These are phyloP conservation scores for Sarcophaga caerulescens DNA, from an alignment of 2,888 invertebrate genomes.

Conservation along the genomic window DNA sequence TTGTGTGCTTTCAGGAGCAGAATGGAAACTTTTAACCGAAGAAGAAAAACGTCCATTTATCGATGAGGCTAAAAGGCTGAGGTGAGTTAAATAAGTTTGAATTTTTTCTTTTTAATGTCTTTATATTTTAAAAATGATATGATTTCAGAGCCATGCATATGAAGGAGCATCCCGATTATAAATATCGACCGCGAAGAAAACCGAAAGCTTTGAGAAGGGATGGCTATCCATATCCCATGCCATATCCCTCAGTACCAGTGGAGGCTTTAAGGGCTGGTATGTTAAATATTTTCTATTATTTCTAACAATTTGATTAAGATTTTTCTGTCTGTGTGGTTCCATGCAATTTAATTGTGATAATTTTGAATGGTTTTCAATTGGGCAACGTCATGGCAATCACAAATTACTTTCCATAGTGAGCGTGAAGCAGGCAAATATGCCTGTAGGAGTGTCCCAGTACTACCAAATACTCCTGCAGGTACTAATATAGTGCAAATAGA, in stretches of 20 bases:
- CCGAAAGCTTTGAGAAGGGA: constrained; percentile 94
- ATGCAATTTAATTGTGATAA: too few relatives aligned
- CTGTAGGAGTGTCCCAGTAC: too few relatives aligned
- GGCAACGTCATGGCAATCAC: too few relatives aligned
- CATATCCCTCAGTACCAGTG: constrained; percentile 95
- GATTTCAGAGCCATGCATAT: constrained; percentile 91
- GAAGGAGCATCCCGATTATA: constrained; percentile 97
- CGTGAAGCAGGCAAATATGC: too few relatives aligned
- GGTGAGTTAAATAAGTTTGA: constrained; percentile 72
- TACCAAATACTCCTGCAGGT: too few relatives aligned
- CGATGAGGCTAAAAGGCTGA: constrained; percentile 96
- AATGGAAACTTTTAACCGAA: constrained; percentile 97
- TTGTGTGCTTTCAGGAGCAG: constrained; percentile 85
- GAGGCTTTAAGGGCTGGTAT: constrained; percentile 93
- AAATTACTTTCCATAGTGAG: too few relatives aligned
- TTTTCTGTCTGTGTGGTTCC: too few relatives aligned
- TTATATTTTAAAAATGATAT: background rate
- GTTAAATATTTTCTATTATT: constrained; percentile 73
- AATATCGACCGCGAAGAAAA: constrained; percentile 94
- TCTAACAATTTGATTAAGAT: background rate
- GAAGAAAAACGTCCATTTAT: constrained; percentile 98
- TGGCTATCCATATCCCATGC: constrained; percentile 95
- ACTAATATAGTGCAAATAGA: too few relatives aligned
- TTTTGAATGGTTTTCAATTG: too few relatives aligned
- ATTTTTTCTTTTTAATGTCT: too few relatives aligned